phyloP scores from a whole-genome alignment of 2,113 vertebrate genomes.

The Pseudopipra pipra region DNA sequence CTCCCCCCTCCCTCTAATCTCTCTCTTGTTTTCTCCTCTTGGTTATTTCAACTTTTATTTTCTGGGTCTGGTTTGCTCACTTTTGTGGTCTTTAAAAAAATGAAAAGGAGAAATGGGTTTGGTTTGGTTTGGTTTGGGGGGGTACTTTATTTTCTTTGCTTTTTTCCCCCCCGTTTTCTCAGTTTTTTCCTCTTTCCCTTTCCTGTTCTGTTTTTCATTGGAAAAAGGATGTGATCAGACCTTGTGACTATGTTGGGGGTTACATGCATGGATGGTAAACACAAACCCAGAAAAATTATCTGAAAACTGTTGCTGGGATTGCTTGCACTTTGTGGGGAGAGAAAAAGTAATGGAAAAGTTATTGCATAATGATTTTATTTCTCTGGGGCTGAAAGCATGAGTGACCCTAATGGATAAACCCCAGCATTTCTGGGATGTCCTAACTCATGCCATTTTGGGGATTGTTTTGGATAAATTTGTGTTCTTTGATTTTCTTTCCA shows the following conservation, averaged over 20 bases:
- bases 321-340: neutral
- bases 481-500: neutral
- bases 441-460: neutral
- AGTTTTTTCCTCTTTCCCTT: neutral
- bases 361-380: neutral
- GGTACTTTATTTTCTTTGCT: neutral
- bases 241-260: neutral
- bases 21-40: neutral
- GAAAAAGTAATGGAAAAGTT: neutral
- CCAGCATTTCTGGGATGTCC: neutral
- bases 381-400: neutral
- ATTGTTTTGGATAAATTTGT: neutral
- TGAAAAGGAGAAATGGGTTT: neutral
- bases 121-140: neutral
- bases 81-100: neutral
- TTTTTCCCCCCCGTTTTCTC: fast-evolving
- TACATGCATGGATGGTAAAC: neutral
- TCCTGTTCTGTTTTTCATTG: neutral
- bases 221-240: neutral
- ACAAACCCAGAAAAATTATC: neutral
- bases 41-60: neutral
- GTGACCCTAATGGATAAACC: neutral
- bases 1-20: neutral
- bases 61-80: neutral
- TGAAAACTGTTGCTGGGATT: neutral